Evolutionary conservation across 1,140 invertebrate genomes (phyloP).

Genomic region (Temnothorax curvispinosus): DNA sequence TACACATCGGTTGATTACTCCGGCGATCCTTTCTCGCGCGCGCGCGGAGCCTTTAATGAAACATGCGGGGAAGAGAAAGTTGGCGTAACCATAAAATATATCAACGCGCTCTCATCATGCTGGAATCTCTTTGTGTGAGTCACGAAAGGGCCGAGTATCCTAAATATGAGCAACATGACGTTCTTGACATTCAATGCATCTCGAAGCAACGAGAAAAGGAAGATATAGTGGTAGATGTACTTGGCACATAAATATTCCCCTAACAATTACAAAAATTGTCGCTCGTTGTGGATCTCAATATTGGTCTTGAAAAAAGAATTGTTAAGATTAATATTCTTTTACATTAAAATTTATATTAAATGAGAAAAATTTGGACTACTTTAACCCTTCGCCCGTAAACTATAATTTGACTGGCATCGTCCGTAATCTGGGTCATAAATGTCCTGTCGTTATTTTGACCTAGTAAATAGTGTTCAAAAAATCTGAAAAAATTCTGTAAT

Average conservation of each 20-base stretch:
- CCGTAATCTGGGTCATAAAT: too few relatives aligned
- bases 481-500: too few relatives aligned
- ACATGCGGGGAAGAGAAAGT: neutral
- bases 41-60: conserved; percentile 20
- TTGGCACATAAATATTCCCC: neutral
- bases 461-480: too few relatives aligned
- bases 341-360: neutral
- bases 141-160: neutral
- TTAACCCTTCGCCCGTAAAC: too few relatives aligned
- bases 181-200: neutral
- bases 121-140: conserved; percentile 50
- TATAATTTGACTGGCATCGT: too few relatives aligned
- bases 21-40: conserved; percentile 29
- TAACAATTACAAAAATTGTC: neutral
- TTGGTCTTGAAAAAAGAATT: neutral
- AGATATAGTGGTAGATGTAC: neutral
- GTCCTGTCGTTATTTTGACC: too few relatives aligned
- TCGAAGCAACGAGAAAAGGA: neutral
- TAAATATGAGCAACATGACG: conserved; percentile 16
- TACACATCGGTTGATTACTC: conserved; percentile 46
- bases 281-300: neutral
- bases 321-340: neutral
- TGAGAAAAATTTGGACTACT: neutral
- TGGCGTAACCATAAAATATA: conserved; percentile 35
- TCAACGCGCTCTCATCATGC: conserved; percentile 18